Evolutionary conservation across 2,113 vertebrate genomes (phyloP).

Genomic region (Macheiramphus alcinus): DNA sequence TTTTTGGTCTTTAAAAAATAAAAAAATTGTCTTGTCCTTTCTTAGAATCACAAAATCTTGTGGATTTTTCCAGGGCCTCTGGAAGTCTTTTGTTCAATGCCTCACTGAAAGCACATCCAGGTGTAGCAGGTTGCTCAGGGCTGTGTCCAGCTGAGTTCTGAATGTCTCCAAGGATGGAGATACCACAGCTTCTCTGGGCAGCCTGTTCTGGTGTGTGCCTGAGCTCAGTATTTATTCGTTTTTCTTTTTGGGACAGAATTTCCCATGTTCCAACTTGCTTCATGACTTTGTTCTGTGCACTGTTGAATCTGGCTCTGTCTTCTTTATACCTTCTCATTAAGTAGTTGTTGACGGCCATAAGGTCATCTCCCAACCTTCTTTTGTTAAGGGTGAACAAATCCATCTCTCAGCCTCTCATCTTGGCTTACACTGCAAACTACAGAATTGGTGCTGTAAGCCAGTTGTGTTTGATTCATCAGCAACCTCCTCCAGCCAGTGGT

Average conservation of each 20-base stretch:
- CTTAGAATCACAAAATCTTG: not conserved
- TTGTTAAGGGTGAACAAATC: not conserved
- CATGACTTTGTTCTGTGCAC: not conserved
- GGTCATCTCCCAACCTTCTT: not conserved
- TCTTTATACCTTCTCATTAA: not conserved
- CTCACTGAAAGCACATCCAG: not conserved
- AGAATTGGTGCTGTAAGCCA: not conserved
- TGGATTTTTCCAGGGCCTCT: not conserved
- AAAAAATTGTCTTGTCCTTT: not conserved
- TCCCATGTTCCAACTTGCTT: not conserved
- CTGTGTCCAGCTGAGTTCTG: not conserved
- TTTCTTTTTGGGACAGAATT: not conserved
- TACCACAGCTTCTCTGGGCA: not conserved
- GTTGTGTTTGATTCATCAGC: not conserved
- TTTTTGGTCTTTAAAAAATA: not conserved
- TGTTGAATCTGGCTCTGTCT: not conserved
- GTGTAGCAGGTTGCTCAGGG: not conserved
- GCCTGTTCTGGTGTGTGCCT: not conserved
- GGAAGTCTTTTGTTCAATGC: not conserved
- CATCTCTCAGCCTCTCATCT: not conserved
- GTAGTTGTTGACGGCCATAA: not conserved
- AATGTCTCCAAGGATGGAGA: not conserved
- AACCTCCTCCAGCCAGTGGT: not conserved
- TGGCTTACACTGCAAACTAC: not conserved
- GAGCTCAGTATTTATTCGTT: not conserved